phyloP scores from a whole-genome alignment of 1,140 invertebrate genomes.

The Drosophila sp. region DNA sequence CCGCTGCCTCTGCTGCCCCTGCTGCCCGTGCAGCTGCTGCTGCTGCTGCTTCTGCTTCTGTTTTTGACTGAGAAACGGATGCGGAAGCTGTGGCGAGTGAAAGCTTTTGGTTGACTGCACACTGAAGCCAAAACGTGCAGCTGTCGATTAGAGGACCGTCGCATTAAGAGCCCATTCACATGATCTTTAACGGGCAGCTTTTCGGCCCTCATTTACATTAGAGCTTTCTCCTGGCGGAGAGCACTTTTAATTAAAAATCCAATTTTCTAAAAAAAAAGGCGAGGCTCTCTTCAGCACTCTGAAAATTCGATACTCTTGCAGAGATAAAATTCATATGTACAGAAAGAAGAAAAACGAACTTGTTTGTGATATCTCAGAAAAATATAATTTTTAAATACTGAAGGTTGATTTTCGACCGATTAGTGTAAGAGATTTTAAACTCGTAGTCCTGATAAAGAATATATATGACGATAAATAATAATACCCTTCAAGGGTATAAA shows the following conservation, averaged over 20 bases:
- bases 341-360: too few species aligned
- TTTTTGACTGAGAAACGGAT: slow-evolving; percentile 15
- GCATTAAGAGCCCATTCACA: slow-evolving; percentile 22
- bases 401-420: too few species aligned
- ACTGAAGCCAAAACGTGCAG: slow-evolving; percentile 39
- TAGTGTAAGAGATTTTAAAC: too few species aligned
- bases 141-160: slow-evolving; percentile 24
- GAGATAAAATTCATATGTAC: too few species aligned
- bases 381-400: too few species aligned
- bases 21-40: slow-evolving; percentile 44
- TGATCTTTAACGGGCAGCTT: slow-evolving; percentile 40
- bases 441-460: too few species aligned
- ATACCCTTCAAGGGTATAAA: not conserved
- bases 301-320: too few species aligned
- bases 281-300: too few species aligned
- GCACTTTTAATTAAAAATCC: slow-evolving; percentile 65
- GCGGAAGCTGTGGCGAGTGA: slow-evolving; percentile 29
- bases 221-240: slow-evolving; percentile 17
- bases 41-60: slow-evolving; percentile 27
- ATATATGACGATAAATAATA: too few species aligned
- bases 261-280: not conserved
- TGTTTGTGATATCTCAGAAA: too few species aligned
- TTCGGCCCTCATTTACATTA: slow-evolving; percentile 53
- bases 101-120: slow-evolving; percentile 73
- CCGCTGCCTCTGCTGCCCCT: slow-evolving; percentile 49